Conservation (phyloP, 1,140 invertebrate species). For the Drosophila pachea region DNA sequence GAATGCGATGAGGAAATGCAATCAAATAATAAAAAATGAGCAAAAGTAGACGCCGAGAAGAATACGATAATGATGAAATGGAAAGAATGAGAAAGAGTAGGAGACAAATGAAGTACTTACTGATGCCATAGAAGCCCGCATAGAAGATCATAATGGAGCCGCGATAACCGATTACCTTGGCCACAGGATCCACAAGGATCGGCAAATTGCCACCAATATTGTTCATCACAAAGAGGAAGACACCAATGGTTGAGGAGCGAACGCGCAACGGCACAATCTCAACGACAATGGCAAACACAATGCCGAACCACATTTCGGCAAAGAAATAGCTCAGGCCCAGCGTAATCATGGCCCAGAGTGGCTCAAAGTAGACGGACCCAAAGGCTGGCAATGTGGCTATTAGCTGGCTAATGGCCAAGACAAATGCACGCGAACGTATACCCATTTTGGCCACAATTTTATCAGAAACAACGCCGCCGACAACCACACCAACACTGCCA, state of each 20-base stretch:
- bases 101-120: too few relatives aligned
- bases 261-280: slow-evolving; percentile 90
- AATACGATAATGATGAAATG: neutral
- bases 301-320: slow-evolving; percentile 96
- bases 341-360: slow-evolving; percentile 91
- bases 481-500: slow-evolving; percentile 91
- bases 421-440: slow-evolving; percentile 89
- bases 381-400: slow-evolving; percentile 93
- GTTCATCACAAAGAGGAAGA: slow-evolving; percentile 95
- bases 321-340: slow-evolving; percentile 92
- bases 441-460: slow-evolving; percentile 93
- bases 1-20: too few relatives aligned
- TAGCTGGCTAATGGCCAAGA: slow-evolving; percentile 90
- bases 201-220: slow-evolving; percentile 95
- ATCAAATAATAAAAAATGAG: too few relatives aligned
- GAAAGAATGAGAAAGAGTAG: too few relatives aligned
- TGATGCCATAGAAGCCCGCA: slow-evolving; percentile 90
- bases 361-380: slow-evolving; percentile 90
- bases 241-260: slow-evolving; percentile 89
- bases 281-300: slow-evolving; percentile 92
- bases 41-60: neutral
- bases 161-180: slow-evolving; percentile 88
- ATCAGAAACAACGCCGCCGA: slow-evolving; percentile 93
- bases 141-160: slow-evolving; percentile 92
- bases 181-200: slow-evolving; percentile 90